Conservation (phyloP, 2,797 vertebrate species). For the Eidolon dupreanum region DNA sequence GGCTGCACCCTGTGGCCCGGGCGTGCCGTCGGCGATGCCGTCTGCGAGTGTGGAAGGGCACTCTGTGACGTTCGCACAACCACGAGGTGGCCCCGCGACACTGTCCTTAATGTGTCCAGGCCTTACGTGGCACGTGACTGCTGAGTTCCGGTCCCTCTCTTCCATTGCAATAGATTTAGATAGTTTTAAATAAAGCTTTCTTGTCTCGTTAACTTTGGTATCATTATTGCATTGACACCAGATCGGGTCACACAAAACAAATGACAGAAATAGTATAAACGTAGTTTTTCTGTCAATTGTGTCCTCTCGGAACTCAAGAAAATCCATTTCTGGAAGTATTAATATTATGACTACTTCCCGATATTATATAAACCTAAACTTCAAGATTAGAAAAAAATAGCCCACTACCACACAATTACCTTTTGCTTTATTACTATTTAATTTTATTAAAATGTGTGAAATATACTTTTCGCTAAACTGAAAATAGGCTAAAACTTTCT, state of each 20-base stretch:
- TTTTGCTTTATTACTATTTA: neutral
- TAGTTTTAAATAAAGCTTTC: neutral
- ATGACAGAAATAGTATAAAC: neutral
- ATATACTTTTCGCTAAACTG: neutral
- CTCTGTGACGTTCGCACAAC: too few relatives aligned
- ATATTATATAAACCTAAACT: neutral
- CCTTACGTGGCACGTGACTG: fast-evolving
- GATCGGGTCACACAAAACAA: neutral
- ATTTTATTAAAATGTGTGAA: neutral
- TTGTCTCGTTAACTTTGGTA: neutral
- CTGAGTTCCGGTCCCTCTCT: too few relatives aligned
- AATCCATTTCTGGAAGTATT: neutral
- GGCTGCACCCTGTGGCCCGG: neutral
- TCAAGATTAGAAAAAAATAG: neutral
- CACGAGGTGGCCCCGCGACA: neutral
- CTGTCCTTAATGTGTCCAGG: neutral
- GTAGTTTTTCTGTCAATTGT: neutral
- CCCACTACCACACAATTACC: neutral
- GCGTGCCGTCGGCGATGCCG: neutral
- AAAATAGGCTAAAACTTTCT: neutral
- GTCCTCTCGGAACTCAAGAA: neutral
- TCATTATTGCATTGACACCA: neutral
- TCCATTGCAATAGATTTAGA: too few relatives aligned
- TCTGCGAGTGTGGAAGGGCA: too few relatives aligned
- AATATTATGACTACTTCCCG: too few relatives aligned